These are phyloP conservation scores for Tanytarsus gracilentus DNA, from an alignment of 2,888 invertebrate genomes.

Conservation along the genomic window DNA sequence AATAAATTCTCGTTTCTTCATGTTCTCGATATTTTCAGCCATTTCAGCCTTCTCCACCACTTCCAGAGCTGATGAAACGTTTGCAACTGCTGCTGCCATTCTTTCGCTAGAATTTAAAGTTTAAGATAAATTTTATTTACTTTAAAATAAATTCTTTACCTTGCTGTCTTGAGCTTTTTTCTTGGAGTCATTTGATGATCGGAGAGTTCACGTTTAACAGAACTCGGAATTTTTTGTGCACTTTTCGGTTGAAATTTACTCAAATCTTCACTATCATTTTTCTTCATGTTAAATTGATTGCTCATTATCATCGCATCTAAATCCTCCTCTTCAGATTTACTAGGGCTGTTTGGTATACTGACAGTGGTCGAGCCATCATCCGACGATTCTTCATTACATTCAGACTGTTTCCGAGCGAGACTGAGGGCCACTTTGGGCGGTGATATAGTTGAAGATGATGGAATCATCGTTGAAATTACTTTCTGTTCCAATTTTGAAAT, in stretches of 20 bases:
- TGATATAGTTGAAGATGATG: not conserved
- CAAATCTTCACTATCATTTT: not conserved
- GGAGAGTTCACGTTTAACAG: conserved; percentile 6
- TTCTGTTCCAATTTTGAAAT: not conserved
- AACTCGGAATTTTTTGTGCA: not conserved
- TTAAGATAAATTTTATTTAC: not conserved
- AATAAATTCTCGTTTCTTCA: conserved; percentile 35
- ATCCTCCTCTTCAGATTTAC: conserved; percentile 9
- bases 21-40: conserved; percentile 22
- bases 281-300: conserved; percentile 14
- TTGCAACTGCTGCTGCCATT: not conserved
- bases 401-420: no score
- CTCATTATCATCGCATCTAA: conserved; percentile 18
- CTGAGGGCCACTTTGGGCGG: conserved; percentile 7
- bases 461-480: no score
- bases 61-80: no score
- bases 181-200: not conserved
- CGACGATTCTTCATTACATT: conserved; percentile 1
- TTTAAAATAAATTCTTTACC: not conserved
- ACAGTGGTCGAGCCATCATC: conserved; percentile 71
- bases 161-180: conserved; percentile 1
- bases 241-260: not conserved
- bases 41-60: no score
- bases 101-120: not conserved
- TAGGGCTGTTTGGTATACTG: conserved; percentile 74